phyloP scores from a whole-genome alignment of 2,888 invertebrate species.

The Congeria kusceri region DNA sequence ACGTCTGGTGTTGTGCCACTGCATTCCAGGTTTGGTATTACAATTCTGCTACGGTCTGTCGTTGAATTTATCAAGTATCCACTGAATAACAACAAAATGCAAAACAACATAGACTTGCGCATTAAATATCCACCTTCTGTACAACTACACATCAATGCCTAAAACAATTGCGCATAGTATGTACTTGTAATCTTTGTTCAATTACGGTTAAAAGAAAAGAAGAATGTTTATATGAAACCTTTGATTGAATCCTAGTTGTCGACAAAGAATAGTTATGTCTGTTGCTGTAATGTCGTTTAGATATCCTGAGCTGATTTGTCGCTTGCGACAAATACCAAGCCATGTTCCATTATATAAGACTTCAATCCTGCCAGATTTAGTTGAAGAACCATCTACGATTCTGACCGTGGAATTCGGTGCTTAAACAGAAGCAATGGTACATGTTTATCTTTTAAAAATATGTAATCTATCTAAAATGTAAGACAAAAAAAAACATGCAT shows the following conservation, averaged over 20 bases:
- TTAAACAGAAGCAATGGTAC: not conserved
- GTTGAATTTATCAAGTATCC: not conserved
- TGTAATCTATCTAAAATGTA: too few relatives aligned
- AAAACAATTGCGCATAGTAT: too few relatives aligned
- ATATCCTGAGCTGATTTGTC: too few relatives aligned
- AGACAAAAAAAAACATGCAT: too few relatives aligned
- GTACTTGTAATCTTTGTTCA: too few relatives aligned
- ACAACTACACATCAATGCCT: too few relatives aligned
- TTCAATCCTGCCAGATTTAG: constrained; percentile 26
- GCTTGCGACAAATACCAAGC: constrained; percentile 1
- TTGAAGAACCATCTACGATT: constrained; percentile 17
- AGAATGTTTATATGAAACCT: too few relatives aligned
- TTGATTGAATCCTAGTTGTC: not conserved
- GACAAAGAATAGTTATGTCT: not conserved
- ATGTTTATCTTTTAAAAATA: too few relatives aligned
- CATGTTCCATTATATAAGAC: constrained; percentile 25
- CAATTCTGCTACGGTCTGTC: not conserved
- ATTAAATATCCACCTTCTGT: too few relatives aligned
- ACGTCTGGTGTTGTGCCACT: not conserved
- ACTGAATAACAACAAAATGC: not conserved
- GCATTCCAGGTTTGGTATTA: constrained; percentile 8
- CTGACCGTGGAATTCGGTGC: constrained; percentile 2
- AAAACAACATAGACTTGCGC: too few relatives aligned
- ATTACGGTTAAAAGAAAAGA: too few relatives aligned
- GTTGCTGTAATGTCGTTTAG: not conserved